Evolutionary conservation across 2,797 vertebrate species (phyloP).

Genomic region (Alectoris magna): DNA sequence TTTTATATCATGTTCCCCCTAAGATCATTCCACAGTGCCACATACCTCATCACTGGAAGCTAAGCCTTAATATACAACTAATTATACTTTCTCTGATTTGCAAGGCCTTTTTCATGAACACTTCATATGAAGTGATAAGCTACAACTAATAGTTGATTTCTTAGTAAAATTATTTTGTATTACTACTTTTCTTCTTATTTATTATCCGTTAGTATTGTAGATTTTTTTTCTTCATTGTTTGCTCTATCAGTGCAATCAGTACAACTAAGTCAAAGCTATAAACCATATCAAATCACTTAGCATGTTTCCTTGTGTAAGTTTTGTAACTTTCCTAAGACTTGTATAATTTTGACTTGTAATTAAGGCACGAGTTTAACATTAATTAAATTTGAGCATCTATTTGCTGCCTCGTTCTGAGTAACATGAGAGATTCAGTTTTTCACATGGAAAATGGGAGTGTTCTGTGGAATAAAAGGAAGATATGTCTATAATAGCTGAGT

Average conservation of each 20-base stretch:
- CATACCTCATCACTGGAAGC: background rate
- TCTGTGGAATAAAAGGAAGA: background rate
- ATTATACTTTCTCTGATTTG: background rate
- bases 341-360: background rate
- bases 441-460: background rate
- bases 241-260: background rate
- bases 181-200: background rate
- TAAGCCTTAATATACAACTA: background rate
- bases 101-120: background rate
- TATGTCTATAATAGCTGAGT: background rate
- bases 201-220: background rate
- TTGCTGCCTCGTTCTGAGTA: background rate
- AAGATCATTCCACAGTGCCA: background rate
- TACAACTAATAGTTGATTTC: background rate
- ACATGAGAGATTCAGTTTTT: background rate
- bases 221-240: background rate
- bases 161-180: background rate
- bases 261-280: background rate
- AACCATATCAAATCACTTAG: background rate
- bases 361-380: background rate
- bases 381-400: background rate
- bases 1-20: background rate
- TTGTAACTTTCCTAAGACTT: background rate
- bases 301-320: background rate
- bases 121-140: background rate